Evolutionary conservation across 2,888 invertebrate species (phyloP), one percentile per base, ranked within the genome.

Genomic region (Operophtera brumata): DNA sequence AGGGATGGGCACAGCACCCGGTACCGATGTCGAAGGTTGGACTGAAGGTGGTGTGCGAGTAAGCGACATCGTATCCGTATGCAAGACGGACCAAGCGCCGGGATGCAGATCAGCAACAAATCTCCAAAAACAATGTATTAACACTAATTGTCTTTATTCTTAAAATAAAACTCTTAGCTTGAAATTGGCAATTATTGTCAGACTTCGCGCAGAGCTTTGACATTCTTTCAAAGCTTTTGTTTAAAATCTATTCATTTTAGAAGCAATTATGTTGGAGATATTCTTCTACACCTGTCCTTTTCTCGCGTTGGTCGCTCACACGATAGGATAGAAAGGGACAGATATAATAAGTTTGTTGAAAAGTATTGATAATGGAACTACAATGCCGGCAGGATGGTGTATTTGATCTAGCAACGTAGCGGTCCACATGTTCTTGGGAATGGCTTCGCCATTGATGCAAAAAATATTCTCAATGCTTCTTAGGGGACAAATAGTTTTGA

Each of bases 381-480:
- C 87, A 90, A 86, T 87, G 82, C 78, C 78, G 81, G 82, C 84
- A 85, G 86, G 85, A 88, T 86, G 85, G 86, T 84, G 84, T 88
- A 82, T 89, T 88, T 89, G 86, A 88, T 85, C 89, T 86, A 85
- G 82, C 84, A 80, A 84, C 86, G 84, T 86, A 87, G 88, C 87
- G 84, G 82, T 85, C 84, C 89, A 88, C 84, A 87, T 89, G 88
- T 85, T 90, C 86, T 82, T 82, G 85, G 84, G 87, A 88, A 89
- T 84, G 72, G 84, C 86, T 82, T 84, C 71, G 82, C 80, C 78
- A 83, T 80, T 77, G 78, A 83, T 88, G 89, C 89, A 86, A 86
- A 90, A 88, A 90, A 87, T 69, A 73, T 78, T 81, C 73, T 79
- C 67, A 79, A 72, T 75, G 61, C 67, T 75, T 59, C 70, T 61